A percentile compares a stretch with the other conserved stretches of the same genome.
Conservation (phyloP, 2,797 vertebrate genomes). For the Brachyrhaphis roseni region DNA sequence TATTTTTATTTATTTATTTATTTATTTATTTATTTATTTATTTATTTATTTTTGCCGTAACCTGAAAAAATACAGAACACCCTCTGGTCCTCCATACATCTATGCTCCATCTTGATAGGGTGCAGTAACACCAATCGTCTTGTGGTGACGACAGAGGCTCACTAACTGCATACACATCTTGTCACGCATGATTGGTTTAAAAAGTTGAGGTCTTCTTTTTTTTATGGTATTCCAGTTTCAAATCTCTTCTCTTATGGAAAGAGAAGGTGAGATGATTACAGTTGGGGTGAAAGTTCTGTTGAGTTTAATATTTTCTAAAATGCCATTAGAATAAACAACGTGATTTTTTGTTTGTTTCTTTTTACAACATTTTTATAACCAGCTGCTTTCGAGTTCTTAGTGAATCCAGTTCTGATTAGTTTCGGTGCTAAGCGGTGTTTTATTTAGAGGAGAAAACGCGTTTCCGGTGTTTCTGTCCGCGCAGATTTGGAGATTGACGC, state of each 20-base stretch:
- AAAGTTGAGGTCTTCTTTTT: background rate
- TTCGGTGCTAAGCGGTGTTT: background rate
- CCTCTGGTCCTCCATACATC: too few species aligned
- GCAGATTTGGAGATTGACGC: conserved; percentile 3
- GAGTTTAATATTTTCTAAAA: background rate
- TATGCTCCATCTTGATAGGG: background rate
- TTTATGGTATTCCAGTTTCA: background rate
- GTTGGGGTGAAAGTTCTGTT: too few species aligned
- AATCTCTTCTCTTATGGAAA: background rate
- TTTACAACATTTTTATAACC: too few species aligned
- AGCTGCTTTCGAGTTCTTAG: background rate
- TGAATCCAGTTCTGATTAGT: background rate
- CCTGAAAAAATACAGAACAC: too few species aligned
- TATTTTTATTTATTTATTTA: too few species aligned
- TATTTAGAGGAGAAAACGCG: conserved; percentile 13
- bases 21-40: too few species aligned
- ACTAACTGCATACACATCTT: background rate
- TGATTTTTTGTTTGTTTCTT: background rate
- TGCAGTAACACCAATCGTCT: background rate
- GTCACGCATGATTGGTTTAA: background rate
- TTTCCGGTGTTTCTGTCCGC: conserved; percentile 44
- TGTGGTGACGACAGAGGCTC: conserved; percentile 3
- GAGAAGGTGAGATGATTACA: background rate
- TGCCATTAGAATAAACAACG: background rate
- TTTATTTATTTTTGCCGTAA: too few species aligned